Evolutionary conservation across 2,888 invertebrate genomes (phyloP).

Genomic region (Athetis lepigone): DNA sequence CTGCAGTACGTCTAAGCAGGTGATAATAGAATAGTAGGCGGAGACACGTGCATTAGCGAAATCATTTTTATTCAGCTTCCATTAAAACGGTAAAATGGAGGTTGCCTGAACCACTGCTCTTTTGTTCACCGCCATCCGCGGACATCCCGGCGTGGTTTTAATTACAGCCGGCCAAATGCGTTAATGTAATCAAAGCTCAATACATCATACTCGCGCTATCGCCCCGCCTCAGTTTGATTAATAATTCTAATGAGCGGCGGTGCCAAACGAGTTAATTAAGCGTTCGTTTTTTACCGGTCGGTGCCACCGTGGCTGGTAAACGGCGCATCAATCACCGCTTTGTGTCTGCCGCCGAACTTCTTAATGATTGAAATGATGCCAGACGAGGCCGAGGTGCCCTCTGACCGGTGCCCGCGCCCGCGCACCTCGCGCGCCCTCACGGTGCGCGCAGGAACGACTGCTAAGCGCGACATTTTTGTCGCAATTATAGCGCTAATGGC

Average conservation of each 20-base stretch:
- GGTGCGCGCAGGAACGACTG: slow-evolving; percentile 25
- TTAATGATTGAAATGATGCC: slow-evolving; percentile 89
- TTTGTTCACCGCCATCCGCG: slow-evolving; percentile 67
- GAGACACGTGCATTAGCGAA: slow-evolving; percentile 68
- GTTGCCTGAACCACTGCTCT: slow-evolving; percentile 59
- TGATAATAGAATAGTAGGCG: slow-evolving; percentile 43
- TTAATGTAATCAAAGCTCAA: slow-evolving; percentile 90
- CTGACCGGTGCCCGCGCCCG: slow-evolving; percentile 60
- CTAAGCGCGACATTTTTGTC: too few relatives aligned
- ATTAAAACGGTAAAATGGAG: slow-evolving; percentile 74
- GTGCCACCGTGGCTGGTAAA: slow-evolving; percentile 89
- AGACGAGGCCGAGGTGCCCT: slow-evolving; percentile 67
- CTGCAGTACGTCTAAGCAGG: slow-evolving; percentile 38
- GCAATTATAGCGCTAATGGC: slow-evolving; percentile 17
- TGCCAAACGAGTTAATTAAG: slow-evolving; percentile 91
- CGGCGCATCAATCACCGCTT: slow-evolving; percentile 90
- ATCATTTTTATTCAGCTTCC: slow-evolving; percentile 69
- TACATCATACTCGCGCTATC: slow-evolving; percentile 89
- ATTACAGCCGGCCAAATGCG: slow-evolving; percentile 85
- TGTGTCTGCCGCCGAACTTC: slow-evolving; percentile 86
- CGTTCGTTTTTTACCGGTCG: slow-evolving; percentile 85
- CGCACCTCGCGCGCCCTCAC: not conserved
- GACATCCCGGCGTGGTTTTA: slow-evolving; percentile 87
- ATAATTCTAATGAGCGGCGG: slow-evolving; percentile 90
- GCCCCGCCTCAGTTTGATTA: slow-evolving; percentile 89